Conservation (phyloP, 2,797 vertebrate species). For the Sebastolobus alascanus region DNA sequence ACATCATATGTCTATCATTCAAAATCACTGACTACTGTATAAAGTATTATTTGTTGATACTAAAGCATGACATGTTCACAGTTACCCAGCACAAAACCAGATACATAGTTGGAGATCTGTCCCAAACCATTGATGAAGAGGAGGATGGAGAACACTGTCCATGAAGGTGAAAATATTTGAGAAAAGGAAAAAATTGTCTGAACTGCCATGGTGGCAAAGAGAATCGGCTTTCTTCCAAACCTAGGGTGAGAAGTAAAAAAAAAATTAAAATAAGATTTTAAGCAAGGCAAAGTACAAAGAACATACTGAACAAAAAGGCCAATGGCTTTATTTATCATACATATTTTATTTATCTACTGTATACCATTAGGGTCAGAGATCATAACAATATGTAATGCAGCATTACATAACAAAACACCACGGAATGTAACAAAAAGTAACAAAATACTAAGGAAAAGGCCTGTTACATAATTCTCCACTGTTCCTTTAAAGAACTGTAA, state of each 20-base stretch:
- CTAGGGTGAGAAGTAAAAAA: slow-evolving; percentile 60
- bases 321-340: no score
- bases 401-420: no score
- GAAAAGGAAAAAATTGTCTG: slow-evolving; percentile 87
- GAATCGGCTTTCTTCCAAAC: slow-evolving; percentile 90
- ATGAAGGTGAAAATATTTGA: slow-evolving; percentile 87
- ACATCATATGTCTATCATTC: background rate
- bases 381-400: no score
- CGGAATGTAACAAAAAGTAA: no score
- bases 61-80: background rate
- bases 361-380: no score
- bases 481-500: background rate
- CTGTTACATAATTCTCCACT: no score
- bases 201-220: slow-evolving; percentile 88
- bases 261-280: background rate
- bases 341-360: no score
- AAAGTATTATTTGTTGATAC: background rate
- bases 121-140: slow-evolving; percentile 89
- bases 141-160: slow-evolving; percentile 85
- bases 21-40: background rate
- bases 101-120: slow-evolving; percentile 90
- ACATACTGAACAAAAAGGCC: no score
- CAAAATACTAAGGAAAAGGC: no score
- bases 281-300: no score
- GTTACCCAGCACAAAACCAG: slow-evolving; percentile 91